These are phyloP conservation scores for Nephrocerus scutellatus DNA, from an alignment of 2,888 invertebrate genomes.

Conservation along the genomic window DNA sequence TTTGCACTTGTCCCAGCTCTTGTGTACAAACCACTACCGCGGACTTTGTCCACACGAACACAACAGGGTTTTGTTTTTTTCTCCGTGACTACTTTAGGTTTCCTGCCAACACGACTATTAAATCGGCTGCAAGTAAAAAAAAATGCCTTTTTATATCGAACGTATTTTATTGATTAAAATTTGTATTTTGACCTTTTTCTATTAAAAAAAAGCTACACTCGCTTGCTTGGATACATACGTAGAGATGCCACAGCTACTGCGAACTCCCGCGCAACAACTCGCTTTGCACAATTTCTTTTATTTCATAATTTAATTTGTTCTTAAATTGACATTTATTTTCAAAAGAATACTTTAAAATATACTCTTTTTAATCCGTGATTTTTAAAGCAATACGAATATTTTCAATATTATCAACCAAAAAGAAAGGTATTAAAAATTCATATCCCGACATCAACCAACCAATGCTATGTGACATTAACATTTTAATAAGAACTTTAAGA, in stretches of 20 bases:
- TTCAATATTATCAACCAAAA: too few species aligned
- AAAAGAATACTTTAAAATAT: too few species aligned
- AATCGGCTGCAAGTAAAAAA: slow-evolving; percentile 14
- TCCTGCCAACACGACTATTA: slow-evolving; percentile 43
- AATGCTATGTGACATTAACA: slow-evolving; percentile 27
- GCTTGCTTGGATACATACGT: slow-evolving; percentile 2
- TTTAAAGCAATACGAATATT: too few species aligned
- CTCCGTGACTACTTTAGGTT: slow-evolving; percentile 27
- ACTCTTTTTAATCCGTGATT: too few species aligned
- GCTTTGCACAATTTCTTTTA: too few species aligned
- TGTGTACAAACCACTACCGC: slow-evolving; percentile 5
- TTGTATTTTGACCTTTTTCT: background rate
- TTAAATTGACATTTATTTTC: too few species aligned
- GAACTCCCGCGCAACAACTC: slow-evolving; percentile 33
- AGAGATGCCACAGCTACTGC: too few species aligned
- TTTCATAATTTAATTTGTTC: too few species aligned
- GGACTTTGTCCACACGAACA: slow-evolving; percentile 39
- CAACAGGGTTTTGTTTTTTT: slow-evolving; percentile 41
- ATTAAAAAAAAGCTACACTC: background rate
- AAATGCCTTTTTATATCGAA: slow-evolving; percentile 13
- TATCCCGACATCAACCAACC: slow-evolving; percentile 23
- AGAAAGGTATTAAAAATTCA: too few species aligned
- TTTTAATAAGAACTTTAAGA: too few species aligned
- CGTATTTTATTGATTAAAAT: slow-evolving; percentile 16
- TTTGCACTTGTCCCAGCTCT: background rate